These are phyloP conservation scores for Agelas oroides DNA, from an alignment of 37 sponge, comb jelly and placozoan species.

Conservation along the genomic window DNA sequence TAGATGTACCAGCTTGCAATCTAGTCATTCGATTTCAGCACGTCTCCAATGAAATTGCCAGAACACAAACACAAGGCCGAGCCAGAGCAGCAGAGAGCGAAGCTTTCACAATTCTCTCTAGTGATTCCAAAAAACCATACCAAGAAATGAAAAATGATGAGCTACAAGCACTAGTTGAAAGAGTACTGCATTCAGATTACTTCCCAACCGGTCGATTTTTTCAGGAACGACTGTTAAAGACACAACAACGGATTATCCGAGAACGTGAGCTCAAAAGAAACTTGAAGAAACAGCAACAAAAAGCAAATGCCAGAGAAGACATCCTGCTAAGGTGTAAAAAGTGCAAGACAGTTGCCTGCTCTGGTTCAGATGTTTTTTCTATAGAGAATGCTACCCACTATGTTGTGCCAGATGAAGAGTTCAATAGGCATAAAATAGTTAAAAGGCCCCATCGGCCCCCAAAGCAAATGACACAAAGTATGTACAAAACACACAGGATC, in stretches of 20 bases:
- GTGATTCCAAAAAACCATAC: conserved; percentile 23
- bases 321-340: conserved; percentile 55
- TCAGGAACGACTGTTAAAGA: background rate
- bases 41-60: conserved; percentile 77
- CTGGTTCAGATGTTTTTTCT: conserved; percentile 55
- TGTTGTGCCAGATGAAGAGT: conserved; percentile 48
- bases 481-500: conserved; percentile 47
- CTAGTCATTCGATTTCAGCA: conserved; percentile 79
- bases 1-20: conserved; percentile 81
- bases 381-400: conserved; percentile 8
- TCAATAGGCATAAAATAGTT: conserved; percentile 4
- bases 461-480: background rate
- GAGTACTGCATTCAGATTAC: background rate
- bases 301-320: background rate
- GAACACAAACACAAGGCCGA: conserved; percentile 73
- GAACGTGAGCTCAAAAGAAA: background rate
- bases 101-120: conserved; percentile 46
- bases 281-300: background rate
- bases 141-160: conserved; percentile 50
- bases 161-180: conserved; percentile 20
- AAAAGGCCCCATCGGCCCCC: background rate
- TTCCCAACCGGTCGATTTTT: conserved; percentile 3
- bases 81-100: conserved; percentile 72
- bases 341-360: conserved; percentile 62
- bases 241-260: background rate